Percentiles rank a stretch among this genome's conserved stretches.
Conservation (phyloP, 2,888 invertebrate genomes). For the Agriopis leucophaearia region DNA sequence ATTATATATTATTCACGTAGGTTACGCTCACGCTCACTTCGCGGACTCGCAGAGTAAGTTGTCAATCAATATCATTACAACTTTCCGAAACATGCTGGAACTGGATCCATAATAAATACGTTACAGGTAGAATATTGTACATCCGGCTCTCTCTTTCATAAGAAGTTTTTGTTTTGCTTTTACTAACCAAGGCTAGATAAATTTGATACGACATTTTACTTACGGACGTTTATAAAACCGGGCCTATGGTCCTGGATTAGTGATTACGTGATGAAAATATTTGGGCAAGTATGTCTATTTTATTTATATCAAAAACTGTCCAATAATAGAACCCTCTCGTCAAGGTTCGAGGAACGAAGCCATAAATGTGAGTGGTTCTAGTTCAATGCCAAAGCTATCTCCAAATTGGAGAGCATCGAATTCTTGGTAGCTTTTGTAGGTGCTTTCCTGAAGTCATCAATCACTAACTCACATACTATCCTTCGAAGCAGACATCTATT, state of each 20-base stretch:
- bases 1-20: constrained; percentile 30
- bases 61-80: constrained; percentile 34
- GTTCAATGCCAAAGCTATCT: constrained; percentile 53
- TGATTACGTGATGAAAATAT: too few species aligned
- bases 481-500: constrained; percentile 32
- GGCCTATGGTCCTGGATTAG: too few species aligned
- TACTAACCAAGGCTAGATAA: neutral
- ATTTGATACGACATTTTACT: too few species aligned
- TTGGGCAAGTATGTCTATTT: too few species aligned
- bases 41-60: constrained; percentile 18
- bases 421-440: constrained; percentile 46
- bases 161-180: neutral
- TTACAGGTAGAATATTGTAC: neutral
- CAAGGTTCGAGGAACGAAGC: constrained; percentile 18
- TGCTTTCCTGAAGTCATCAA: constrained; percentile 56
- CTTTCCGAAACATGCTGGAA: constrained; percentile 17
- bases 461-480: constrained; percentile 52
- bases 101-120: constrained; percentile 19
- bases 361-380: constrained; percentile 37
- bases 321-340: constrained; percentile 19
- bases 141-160: neutral
- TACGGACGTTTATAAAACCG: too few species aligned
- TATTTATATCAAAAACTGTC: constrained; percentile 5
- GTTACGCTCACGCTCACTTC: constrained; percentile 20
- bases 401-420: constrained; percentile 58